Percentiles rank a stretch among this genome's conserved stretches.
phyloP scores from a whole-genome alignment of 2,888 invertebrate genomes.

The Pherbina coryleti region DNA sequence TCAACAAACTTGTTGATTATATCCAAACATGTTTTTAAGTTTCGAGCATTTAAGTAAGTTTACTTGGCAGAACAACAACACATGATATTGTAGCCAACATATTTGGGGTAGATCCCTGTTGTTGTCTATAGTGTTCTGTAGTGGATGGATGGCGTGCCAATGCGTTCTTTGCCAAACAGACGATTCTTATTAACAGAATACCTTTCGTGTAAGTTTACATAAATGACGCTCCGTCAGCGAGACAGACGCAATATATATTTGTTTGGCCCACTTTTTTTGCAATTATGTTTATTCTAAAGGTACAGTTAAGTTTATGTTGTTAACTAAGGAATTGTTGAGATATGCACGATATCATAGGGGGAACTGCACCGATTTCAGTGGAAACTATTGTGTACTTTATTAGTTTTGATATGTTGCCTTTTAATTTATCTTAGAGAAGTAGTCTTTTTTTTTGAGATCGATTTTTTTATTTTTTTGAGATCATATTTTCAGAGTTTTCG shows the following conservation, averaged over 20 bases:
- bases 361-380: not conserved
- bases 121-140: not conserved
- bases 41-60: not conserved
- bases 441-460: no score
- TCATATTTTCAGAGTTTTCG: no score
- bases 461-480: no score
- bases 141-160: not conserved
- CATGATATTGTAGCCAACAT: not conserved
- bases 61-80: not conserved
- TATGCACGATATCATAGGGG: no score
- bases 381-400: no score
- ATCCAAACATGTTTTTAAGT: not conserved
- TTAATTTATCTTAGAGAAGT: no score
- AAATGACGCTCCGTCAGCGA: not conserved
- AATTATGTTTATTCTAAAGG: not conserved
- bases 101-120: not conserved
- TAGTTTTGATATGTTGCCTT: no score
- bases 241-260: conserved; percentile 34
- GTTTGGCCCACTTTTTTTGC: conserved; percentile 42
- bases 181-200: not conserved
- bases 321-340: not conserved
- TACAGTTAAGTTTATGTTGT: not conserved
- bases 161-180: not conserved
- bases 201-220: not conserved
- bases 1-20: conserved; percentile 29